Base-by-base conservation (phyloP, 2,888 invertebrate species). In the Orchestes rusci region DNA sequence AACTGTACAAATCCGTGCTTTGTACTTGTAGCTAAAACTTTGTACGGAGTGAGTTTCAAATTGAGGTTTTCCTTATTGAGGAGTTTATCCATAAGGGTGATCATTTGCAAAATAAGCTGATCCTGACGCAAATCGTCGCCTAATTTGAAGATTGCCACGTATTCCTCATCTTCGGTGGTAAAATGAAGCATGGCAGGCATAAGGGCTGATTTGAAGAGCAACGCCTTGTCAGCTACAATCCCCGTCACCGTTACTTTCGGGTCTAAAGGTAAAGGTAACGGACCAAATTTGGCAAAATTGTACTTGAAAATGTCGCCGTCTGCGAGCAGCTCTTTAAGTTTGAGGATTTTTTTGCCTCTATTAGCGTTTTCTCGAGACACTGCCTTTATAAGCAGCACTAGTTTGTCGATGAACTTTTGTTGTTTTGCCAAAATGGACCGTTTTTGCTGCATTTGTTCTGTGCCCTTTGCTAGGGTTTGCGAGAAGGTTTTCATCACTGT, bases 71-170 rank as follows among this genome's bases (percentile, higher is more conserved):
- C 99, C 56, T 89, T 77, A 30, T 93, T 74, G 53, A 99, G 69
- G 41, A 99, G 68, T 67, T 93, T 92, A 66, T 99, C 99, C 95
- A 99, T 99, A 10, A 99, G 71, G 0, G 93, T 91, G 29, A 99
- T 96, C 76, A 97, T 97, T 72, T 99, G 97, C 34, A 99, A 71
- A 49, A 99, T 91, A 1, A 99, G 74, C 67, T 99, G 97, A 71
- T 99, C 97, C 70, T 99, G 97, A 2, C 99, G 75, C 39, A 99
- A 70, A 66, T 99, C 97, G 68, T 99, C 99, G 1, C 99, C 99
- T 59, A 94, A 84, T 67, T 99, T 99, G 67, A 97, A 97, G 50
- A 99, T 96, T 0, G 95, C 89, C 12, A 90, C 86, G 67, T 96
- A 99, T 60, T 91, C 87, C 23, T 78, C 76, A 28, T 84, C 83